A percentile compares a stretch with the other conserved stretches of the same genome.
Conservation (phyloP, 1,140 invertebrate genomes). For the Amphibalanus amphitrite region DNA sequence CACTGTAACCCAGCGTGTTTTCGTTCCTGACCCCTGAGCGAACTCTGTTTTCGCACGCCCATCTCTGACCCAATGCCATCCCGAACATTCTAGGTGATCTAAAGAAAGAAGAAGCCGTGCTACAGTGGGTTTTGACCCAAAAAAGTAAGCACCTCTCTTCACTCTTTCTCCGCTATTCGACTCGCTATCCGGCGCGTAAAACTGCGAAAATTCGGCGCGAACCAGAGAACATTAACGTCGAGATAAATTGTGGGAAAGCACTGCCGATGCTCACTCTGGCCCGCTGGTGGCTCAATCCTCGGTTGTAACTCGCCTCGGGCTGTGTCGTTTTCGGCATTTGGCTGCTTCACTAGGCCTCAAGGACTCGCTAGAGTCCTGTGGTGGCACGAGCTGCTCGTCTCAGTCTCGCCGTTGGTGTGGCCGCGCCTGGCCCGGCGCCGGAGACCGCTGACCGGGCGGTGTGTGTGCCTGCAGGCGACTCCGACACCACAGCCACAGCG, state of each 20-base stretch:
- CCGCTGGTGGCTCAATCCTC: too few relatives aligned
- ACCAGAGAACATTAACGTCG: not conserved
- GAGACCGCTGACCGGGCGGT: not conserved
- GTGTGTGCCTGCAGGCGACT: not conserved
- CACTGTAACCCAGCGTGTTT: not conserved
- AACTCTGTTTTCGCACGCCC: not conserved
- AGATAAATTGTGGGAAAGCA: not conserved
- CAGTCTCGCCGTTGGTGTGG: too few relatives aligned
- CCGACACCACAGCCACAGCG: not conserved
- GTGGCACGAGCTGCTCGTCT: too few relatives aligned
- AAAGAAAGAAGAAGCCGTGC: slow-evolving; percentile 11
- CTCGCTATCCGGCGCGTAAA: not conserved
- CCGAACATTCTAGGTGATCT: slow-evolving; percentile 11
- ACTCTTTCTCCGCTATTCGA: not conserved
- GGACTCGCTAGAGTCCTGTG: too few relatives aligned
- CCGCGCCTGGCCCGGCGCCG: too few relatives aligned
- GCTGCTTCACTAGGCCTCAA: too few relatives aligned
- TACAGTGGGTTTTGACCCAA: slow-evolving; percentile 13
- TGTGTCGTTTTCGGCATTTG: too few relatives aligned
- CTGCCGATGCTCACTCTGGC: not conserved
- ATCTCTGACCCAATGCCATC: not conserved
- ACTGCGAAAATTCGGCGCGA: not conserved
- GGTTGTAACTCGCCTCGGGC: too few relatives aligned
- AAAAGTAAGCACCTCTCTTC: slow-evolving; percentile 13
- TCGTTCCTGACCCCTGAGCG: not conserved